phyloP scores from a whole-genome alignment of 2,113 vertebrate species.

The Machaerirhynchus nigripectus region DNA sequence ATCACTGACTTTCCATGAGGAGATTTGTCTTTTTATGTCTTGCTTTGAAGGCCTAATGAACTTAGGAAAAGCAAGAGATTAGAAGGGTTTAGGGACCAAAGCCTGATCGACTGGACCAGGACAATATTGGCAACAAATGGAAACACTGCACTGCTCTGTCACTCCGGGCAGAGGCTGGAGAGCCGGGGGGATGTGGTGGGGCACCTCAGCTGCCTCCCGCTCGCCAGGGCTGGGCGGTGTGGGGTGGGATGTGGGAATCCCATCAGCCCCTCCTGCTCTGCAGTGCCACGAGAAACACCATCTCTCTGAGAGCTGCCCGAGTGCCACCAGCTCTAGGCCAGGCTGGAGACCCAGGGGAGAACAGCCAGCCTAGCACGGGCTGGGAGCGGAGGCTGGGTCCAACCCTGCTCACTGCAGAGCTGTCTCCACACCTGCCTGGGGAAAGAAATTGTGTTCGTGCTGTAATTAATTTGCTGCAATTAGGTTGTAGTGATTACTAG shows the following conservation, averaged over 20 bases:
- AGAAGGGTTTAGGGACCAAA: constrained; percentile 17
- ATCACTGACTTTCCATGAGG: neutral
- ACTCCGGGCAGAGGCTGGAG: neutral
- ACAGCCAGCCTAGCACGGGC: fast-evolving
- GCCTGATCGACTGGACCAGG: neutral
- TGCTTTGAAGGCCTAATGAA: constrained; percentile 42
- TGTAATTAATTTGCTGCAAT: constrained; percentile 41
- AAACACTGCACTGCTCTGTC: neutral
- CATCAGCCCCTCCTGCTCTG: neutral
- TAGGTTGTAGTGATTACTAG: neutral
- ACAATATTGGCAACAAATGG: neutral
- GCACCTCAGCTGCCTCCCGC: neutral
- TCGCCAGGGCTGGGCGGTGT: fast-evolving
- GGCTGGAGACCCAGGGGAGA: neutral
- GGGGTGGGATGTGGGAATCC: neutral
- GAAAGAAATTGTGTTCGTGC: neutral
- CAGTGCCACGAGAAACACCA: fast-evolving
- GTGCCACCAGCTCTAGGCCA: neutral
- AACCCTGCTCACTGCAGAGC: neutral
- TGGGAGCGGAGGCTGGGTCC: fast-evolving
- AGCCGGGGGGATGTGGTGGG: neutral
- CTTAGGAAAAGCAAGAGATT: constrained; percentile 12
- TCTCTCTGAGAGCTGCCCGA: neutral
- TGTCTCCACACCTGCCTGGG: neutral
- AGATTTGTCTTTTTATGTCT: constrained; percentile 20